Base-by-base conservation (phyloP, 2,888 invertebrate genomes). In the Aspidiotus destructor region DNA sequence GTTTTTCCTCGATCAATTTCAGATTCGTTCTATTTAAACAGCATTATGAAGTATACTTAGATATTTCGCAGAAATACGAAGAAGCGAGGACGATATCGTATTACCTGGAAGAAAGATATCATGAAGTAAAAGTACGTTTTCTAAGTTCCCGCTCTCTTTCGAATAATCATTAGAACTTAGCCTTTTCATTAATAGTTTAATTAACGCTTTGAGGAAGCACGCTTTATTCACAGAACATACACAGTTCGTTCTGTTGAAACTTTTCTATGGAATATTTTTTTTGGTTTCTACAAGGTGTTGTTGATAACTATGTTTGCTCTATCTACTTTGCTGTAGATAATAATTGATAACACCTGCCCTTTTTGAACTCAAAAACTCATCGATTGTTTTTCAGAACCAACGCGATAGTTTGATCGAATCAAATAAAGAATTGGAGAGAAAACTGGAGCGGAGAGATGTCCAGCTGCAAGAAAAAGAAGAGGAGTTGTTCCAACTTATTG, bases 11-110 rank as follows among this genome's bases (percentile, higher is more conserved):
- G 42, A n/a, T 28, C 16, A 44, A 42, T 55, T 79, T 28, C 77
- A 84, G 83, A 76, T 84, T 83, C 75, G 83, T 84, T 53, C 76
- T 84, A 70, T 84, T 84, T 75, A 84, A 84, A 75, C 80, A 82
- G 72, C 84, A 84, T 73, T 84, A 83, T 73, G 83, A 84, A 74
- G 83, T 83, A 73, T 84, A 84, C 74, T 77, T 83, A 72, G 81
- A 82, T 71, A 77, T 84, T 68, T 81, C 83, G n/a, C 80, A 82
- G 71, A 82, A 82, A 74, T 84, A 83, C 74, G 83, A 84, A 75
- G 83, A 84, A 75, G 82, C 83, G 8, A 76, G 82, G 71, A 82
- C 82, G 74, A 80, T 83, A 73, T 83, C 83, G 7, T 84, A 84
- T 73, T 83, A 84, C 75, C 76, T 84, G 72, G 84, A 84, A 74